Conservation (phyloP, 1,140 invertebrate species). For the Hyposmocoma kahamanoa region DNA sequence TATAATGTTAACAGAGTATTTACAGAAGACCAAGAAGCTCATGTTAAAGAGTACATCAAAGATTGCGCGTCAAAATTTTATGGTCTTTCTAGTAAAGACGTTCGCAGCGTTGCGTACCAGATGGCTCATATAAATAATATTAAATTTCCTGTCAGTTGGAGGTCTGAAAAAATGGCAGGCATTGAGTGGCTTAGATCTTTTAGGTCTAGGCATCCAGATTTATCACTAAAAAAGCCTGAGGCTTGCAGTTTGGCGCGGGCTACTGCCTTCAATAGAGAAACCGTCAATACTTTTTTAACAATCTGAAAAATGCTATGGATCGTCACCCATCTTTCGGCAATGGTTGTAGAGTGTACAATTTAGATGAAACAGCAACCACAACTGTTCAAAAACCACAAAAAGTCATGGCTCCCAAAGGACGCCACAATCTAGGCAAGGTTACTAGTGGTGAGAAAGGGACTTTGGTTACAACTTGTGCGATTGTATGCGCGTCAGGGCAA, state of each 20-base stretch:
- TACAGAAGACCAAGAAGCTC: neutral
- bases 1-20: neutral
- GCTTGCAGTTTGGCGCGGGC: neutral
- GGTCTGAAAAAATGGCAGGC: neutral
- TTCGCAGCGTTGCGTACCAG: neutral
- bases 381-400: conserved; percentile 1
- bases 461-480: conserved; percentile 1
- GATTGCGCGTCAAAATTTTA: neutral
- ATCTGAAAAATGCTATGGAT: neutral
- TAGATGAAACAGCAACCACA: conserved; percentile 4
- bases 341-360: conserved; percentile 1
- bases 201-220: neutral
- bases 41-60: neutral
- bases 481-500: conserved; percentile 7
- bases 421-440: neutral
- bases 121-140: neutral
- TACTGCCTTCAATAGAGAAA: conserved; percentile 1
- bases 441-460: conserved; percentile 2
- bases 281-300: neutral
- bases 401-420: neutral
- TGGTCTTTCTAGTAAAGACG: neutral
- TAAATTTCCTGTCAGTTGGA: neutral
- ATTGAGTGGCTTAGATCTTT: neutral
- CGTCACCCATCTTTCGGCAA: neutral
- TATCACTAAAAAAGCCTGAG: neutral